A percentile compares a stretch with the other conserved stretches of the same genome.
phyloP scores from a whole-genome alignment of 2,888 invertebrate genomes.

The Reticulitermes lucifugus region DNA sequence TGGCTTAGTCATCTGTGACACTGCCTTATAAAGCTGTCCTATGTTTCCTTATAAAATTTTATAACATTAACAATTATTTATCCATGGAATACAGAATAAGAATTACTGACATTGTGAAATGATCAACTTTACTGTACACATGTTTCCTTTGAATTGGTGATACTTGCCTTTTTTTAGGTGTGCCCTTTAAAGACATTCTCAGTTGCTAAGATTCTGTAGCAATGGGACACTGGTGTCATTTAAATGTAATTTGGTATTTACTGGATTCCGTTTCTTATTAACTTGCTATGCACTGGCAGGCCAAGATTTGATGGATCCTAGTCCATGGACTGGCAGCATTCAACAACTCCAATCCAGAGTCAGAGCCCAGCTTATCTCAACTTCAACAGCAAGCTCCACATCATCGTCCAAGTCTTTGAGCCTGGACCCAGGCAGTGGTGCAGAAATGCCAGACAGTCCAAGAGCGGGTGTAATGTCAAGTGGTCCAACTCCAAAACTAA shows the following conservation, averaged over 20 bases:
- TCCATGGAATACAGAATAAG: too few relatives aligned
- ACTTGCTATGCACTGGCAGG: conserved; percentile 69
- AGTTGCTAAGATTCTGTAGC: too few relatives aligned
- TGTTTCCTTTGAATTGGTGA: too few relatives aligned
- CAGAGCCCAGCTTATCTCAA: conserved; percentile 56
- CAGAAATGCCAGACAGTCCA: conserved; percentile 49
- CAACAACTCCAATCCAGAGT: conserved; percentile 52
- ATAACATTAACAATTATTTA: too few relatives aligned
- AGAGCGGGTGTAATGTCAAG: conserved; percentile 21
- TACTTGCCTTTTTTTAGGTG: too few relatives aligned
- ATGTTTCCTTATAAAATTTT: too few relatives aligned
- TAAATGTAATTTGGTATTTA: too few relatives aligned
- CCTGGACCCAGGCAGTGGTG: conserved; percentile 55
- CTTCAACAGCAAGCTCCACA: conserved; percentile 62
- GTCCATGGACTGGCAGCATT: conserved; percentile 61
- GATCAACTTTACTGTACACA: too few relatives aligned
- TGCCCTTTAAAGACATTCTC: too few relatives aligned
- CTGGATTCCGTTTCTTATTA: not conserved
- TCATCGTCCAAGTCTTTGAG: conserved; percentile 60
- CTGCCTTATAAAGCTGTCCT: too few relatives aligned
- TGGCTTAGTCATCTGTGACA: too few relatives aligned
- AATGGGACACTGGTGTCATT: not conserved
- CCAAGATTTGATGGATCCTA: conserved; percentile 73
- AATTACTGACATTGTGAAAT: too few relatives aligned
- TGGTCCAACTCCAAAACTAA: conserved; percentile 36